These are phyloP conservation scores for Tarsius wallacei DNA, from an alignment of 2,797 vertebrate genomes.

Conservation along the genomic window DNA sequence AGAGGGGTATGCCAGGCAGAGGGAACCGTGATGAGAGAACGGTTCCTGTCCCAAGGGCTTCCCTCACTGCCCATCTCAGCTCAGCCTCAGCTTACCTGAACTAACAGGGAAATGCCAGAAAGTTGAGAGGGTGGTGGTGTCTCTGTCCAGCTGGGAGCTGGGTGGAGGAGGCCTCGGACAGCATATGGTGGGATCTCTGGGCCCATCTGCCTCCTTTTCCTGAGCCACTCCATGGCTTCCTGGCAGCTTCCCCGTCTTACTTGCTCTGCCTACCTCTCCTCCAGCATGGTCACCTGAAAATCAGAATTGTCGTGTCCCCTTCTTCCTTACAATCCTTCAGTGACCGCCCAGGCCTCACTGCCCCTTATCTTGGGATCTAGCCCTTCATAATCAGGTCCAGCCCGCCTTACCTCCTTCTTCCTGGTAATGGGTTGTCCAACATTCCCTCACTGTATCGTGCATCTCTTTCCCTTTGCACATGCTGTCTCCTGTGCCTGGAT, in stretches of 20 bases:
- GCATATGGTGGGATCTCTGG: accelerated
- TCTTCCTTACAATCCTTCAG: neutral
- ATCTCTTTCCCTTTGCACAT: neutral
- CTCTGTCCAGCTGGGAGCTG: neutral
- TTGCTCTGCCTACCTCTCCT: neutral
- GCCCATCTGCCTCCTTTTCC: neutral
- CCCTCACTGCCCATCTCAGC: neutral
- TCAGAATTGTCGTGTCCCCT: neutral
- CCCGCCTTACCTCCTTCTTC: neutral
- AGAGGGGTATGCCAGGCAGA: neutral
- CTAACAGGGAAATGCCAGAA: neutral
- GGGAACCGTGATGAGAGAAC: neutral
- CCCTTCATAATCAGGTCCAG: accelerated
- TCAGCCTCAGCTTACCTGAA: neutral
- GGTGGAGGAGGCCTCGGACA: accelerated
- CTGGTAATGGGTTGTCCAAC: accelerated
- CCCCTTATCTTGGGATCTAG: neutral
- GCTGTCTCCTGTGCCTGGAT: neutral
- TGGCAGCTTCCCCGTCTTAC: neutral
- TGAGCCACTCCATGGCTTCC: accelerated
- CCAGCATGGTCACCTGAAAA: neutral
- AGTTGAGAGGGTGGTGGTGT: neutral
- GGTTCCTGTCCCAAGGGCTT: neutral
- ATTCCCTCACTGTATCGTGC: neutral
- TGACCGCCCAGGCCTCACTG: neutral